phyloP scores from a whole-genome alignment of 2,113 vertebrate species.

The Thermophis baileyi region DNA sequence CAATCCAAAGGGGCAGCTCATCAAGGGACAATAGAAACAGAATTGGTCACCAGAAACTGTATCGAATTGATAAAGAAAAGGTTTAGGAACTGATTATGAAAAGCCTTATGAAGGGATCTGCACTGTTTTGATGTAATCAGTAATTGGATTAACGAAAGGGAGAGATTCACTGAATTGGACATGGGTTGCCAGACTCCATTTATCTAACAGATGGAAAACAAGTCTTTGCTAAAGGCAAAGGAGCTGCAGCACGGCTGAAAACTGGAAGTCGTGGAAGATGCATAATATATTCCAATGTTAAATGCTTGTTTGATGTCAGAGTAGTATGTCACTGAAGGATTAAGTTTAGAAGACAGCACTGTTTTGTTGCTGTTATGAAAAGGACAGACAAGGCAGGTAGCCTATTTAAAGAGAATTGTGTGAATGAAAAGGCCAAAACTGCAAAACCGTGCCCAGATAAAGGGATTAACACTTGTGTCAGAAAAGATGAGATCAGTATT shows the following conservation, averaged over 20 bases:
- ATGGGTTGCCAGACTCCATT: not conserved
- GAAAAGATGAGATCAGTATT: not conserved
- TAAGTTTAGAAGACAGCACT: not conserved
- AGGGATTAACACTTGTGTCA: not conserved
- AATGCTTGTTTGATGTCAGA: not conserved
- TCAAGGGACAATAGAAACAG: not conserved
- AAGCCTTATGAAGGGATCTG: not conserved
- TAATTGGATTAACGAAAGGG: not conserved
- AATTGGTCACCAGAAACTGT: not conserved
- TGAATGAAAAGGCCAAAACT: not conserved
- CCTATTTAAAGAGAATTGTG: not conserved
- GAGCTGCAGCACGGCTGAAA: not conserved
- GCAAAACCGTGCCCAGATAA: not conserved
- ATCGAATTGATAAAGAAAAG: not conserved
- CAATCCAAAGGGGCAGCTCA: not conserved
- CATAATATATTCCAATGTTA: not conserved
- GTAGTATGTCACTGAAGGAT: not conserved
- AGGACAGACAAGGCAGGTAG: not conserved
- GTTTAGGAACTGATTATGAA: not conserved
- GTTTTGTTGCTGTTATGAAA: not conserved
- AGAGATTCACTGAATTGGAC: not conserved
- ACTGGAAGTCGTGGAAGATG: not conserved
- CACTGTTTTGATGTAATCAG: not conserved
- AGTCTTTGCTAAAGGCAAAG: not conserved
- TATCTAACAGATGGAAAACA: not conserved